phyloP scores from a whole-genome alignment of 2,113 vertebrate genomes.

The Clarias macrocephalus region DNA sequence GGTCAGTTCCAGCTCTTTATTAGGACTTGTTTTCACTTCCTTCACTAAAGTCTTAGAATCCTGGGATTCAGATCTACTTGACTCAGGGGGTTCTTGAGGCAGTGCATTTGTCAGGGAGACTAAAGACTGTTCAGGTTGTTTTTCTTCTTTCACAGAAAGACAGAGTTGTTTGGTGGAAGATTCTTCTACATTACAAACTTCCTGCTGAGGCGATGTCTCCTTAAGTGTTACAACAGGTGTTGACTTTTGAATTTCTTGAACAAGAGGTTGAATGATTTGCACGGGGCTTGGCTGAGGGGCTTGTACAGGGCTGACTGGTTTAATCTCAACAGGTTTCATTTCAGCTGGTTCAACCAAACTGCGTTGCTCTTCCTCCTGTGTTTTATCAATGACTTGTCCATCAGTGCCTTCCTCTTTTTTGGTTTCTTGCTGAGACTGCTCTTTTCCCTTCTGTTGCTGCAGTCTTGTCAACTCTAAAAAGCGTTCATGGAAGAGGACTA shows the following conservation, averaged over 20 bases:
- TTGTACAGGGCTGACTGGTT: conserved; percentile 69
- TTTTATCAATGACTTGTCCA: conserved; percentile 70
- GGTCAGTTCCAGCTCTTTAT: conserved; percentile 62
- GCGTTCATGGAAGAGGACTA: conserved; percentile 92
- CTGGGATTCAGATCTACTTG: conserved; percentile 25
- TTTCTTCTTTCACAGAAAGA: conserved; percentile 62
- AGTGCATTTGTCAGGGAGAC: conserved; percentile 49
- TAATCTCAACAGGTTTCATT: conserved; percentile 56
- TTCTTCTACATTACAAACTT: conserved; percentile 47
- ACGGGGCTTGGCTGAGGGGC: conserved; percentile 22
- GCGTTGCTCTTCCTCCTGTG: conserved; percentile 70
- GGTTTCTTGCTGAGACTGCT: conserved; percentile 78
- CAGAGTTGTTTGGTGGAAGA: conserved; percentile 38
- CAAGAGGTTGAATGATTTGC: conserved; percentile 1
- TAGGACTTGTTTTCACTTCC: conserved; percentile 59
- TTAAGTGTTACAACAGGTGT: conserved; percentile 55
- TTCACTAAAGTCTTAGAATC: conserved; percentile 55
- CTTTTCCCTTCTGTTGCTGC: conserved; percentile 87
- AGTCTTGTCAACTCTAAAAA: conserved; percentile 85
- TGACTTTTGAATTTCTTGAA: conserved; percentile 43
- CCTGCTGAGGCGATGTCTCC: conserved; percentile 57
- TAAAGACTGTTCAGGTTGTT: conserved; percentile 55
- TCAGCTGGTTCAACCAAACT: conserved; percentile 59
- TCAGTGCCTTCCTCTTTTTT: conserved; percentile 70
- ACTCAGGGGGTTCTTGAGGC: conserved; percentile 58